A percentile compares a stretch with the other conserved stretches of the same genome.
Evolutionary conservation across 2,888 invertebrate genomes (phyloP).

Genomic region (Dynastes grantii): DNA sequence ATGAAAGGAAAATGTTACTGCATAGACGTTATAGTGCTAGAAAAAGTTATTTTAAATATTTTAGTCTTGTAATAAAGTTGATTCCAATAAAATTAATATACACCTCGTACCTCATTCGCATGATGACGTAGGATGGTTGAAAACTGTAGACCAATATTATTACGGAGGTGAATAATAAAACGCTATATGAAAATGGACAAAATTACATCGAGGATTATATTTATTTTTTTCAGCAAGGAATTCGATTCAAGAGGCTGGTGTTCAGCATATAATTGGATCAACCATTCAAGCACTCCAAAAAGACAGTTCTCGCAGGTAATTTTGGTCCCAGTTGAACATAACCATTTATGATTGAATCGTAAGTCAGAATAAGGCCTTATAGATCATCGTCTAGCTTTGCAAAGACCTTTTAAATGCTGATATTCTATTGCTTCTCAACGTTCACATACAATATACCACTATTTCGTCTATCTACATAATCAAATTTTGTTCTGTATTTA

Average conservation of each 20-base stretch:
- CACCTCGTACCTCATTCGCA: constrained; percentile 88
- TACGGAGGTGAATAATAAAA: constrained; percentile 53
- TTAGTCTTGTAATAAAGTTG: constrained; percentile 62
- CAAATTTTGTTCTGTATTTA: too few relatives aligned
- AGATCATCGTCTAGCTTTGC: too few relatives aligned
- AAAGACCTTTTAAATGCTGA: too few relatives aligned
- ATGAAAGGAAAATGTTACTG: too few relatives aligned
- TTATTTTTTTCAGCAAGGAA: constrained; percentile 57
- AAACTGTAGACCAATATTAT: constrained; percentile 85
- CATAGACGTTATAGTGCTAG: background rate
- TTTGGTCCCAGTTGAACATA: too few relatives aligned
- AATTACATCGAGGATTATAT: background rate
- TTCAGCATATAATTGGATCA: constrained; percentile 92
- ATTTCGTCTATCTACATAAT: too few relatives aligned
- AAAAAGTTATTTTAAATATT: constrained; percentile 9
- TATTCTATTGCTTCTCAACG: too few relatives aligned
- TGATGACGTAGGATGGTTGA: constrained; percentile 91
- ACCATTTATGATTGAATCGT: too few relatives aligned
- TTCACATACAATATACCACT: too few relatives aligned
- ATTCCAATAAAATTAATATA: constrained; percentile 79
- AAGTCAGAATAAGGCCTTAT: too few relatives aligned
- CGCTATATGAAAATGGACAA: background rate
- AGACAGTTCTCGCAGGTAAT: constrained; percentile 79
- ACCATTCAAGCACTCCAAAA: constrained; percentile 82
- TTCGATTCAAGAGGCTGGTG: constrained; percentile 83